Base-by-base conservation (phyloP, 2,113 vertebrate genomes). In the Promerops cafer region DNA sequence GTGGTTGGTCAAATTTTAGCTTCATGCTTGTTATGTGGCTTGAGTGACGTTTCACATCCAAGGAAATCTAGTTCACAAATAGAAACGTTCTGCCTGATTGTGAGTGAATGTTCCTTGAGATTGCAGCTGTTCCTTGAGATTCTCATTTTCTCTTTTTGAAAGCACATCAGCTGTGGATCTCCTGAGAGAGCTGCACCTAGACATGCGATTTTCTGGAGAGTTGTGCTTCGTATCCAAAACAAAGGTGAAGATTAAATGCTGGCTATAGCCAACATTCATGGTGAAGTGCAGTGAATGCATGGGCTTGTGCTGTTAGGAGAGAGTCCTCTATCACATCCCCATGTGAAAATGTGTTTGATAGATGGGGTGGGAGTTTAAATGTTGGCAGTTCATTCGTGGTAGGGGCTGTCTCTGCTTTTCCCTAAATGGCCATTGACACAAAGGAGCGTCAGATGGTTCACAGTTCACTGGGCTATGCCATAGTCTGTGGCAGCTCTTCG, bases 41-140 rank as follows among this genome's bases (percentile, higher is more conserved):
- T 40, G 50, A 79, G 26, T 68, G 52, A 47, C 2, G 27, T 77
- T 82, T 87, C 53, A 80, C 33, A 57, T 89, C 45, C 2, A 28
- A 91, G 75, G 35, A 94, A 87, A 91, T 92, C 40, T 90, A 50
- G 37, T 71, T 90, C 76, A 80, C 71, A 91, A 84, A 84, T 92
- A 68, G 77, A 95, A 94, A 93, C 4, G 0, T 83, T 96, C 45
- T 83, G 37, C 74, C 39, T 86, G 75, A 89, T 60, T 84, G 31
- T 52, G 54, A 90, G 33, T 76, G 49, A 89, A 35, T 65, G 53
- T 79, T 95, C 26, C 50, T 93, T 92, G 60, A 77, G 65, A 80
- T 16, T 64, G 57, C 79, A 94, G 76, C 70, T 89, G 56, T 89
- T 90, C n/a, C 56, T 69, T 94, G 78, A 91, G 53, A 77, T 89